phyloP scores from a whole-genome alignment of 1,140 invertebrate genomes.

The Heliothis subflexa region DNA sequence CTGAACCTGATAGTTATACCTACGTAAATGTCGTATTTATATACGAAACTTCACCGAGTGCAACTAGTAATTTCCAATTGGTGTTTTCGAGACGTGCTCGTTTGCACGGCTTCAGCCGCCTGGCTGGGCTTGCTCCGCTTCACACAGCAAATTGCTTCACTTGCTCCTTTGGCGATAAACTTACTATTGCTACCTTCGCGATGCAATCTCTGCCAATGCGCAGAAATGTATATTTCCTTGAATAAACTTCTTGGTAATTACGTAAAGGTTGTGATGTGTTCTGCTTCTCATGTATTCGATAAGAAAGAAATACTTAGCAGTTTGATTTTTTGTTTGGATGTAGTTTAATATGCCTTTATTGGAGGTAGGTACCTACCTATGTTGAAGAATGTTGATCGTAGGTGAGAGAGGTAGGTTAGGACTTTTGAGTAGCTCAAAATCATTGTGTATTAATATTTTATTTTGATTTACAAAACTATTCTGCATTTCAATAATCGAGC shows the following conservation, averaged over 20 bases:
- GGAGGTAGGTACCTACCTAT: too few species aligned
- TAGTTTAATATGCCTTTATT: too few species aligned
- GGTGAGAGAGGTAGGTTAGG: too few species aligned
- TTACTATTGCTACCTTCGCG: slow-evolving; percentile 41
- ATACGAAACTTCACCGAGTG: slow-evolving; percentile 13
- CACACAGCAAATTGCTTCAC: slow-evolving; percentile 58
- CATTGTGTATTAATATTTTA: too few species aligned
- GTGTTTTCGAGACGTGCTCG: slow-evolving; percentile 50
- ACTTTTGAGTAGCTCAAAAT: too few species aligned
- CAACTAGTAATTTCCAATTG: slow-evolving; percentile 52
- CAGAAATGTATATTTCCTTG: slow-evolving; percentile 20
- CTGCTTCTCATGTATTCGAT: not conserved
- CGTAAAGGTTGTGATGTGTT: not conserved
- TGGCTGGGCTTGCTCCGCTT: slow-evolving; percentile 43
- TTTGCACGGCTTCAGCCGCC: slow-evolving; percentile 55
- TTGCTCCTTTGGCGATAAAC: slow-evolving; percentile 47
- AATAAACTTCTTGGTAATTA: slow-evolving; percentile 16
- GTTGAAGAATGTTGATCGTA: too few species aligned
- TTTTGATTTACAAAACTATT: too few species aligned
- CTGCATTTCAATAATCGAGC: too few species aligned
- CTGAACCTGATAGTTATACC: not conserved
- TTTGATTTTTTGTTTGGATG: too few species aligned
- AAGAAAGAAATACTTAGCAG: too few species aligned
- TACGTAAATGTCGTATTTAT: slow-evolving; percentile 20
- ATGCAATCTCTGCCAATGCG: not conserved